These are phyloP conservation scores for Elymnias hypermnestra DNA, from an alignment of 1,140 invertebrate genomes.

Conservation along the genomic window DNA sequence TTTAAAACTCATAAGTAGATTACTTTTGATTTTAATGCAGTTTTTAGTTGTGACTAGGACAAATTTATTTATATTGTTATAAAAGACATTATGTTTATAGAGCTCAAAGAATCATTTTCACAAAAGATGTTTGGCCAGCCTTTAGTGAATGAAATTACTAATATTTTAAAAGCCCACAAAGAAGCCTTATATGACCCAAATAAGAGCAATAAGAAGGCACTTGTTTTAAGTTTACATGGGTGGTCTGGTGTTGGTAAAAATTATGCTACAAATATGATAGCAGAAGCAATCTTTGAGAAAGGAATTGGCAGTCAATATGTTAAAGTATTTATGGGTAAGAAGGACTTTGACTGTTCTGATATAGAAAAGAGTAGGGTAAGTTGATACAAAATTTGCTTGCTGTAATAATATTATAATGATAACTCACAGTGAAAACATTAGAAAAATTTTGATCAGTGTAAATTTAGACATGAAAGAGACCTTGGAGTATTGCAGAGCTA, in stretches of 20 bases:
- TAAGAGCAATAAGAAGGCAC: conserved; percentile 78
- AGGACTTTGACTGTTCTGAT: conserved; percentile 81
- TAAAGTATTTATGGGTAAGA: conserved; percentile 87
- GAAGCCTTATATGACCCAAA: conserved; percentile 66
- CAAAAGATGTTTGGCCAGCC: conserved; percentile 81
- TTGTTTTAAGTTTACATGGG: conserved; percentile 88
- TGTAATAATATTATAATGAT: too few relatives aligned
- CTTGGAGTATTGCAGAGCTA: too few relatives aligned
- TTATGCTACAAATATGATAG: conserved; percentile 89
- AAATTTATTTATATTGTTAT: too few relatives aligned
- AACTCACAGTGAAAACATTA: too few relatives aligned
- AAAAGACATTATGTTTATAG: conserved; percentile 35
- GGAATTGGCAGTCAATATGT: conserved; percentile 88
- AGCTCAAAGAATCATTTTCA: conserved; percentile 45
- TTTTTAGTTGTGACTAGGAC: too few relatives aligned
- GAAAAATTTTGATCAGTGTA: too few relatives aligned
- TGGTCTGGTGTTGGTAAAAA: conserved; percentile 92
- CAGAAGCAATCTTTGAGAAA: conserved; percentile 83
- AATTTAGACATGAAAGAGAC: too few relatives aligned
- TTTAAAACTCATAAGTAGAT: too few relatives aligned
- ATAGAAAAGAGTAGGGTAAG: conserved; percentile 37
- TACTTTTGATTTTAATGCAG: too few relatives aligned
- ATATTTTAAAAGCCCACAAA: conserved; percentile 74
- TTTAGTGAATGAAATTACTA: conserved; percentile 77
- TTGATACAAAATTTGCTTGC: too few relatives aligned